Evolutionary conservation across 2,113 vertebrate genomes (phyloP).

Genomic region (Dipodomys stephensi): DNA sequence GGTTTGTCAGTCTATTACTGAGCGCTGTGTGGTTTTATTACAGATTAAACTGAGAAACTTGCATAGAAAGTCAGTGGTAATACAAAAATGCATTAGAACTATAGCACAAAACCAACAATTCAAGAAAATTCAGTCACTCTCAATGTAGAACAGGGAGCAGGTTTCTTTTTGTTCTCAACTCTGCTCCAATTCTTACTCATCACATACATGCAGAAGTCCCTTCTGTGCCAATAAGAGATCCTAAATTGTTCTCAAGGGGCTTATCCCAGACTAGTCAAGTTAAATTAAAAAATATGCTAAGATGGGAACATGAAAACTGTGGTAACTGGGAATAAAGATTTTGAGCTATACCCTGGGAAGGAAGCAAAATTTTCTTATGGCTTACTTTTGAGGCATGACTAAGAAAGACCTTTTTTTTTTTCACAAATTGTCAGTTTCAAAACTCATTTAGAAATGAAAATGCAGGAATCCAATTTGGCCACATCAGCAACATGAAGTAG

Average conservation of each 20-base stretch:
- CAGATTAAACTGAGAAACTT: conserved; percentile 19
- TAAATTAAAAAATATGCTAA: background rate
- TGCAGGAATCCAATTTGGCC: background rate
- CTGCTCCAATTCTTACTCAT: too few species aligned
- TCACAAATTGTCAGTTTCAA: background rate
- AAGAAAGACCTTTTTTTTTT: background rate
- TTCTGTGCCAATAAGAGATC: background rate
- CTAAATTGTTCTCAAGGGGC: background rate
- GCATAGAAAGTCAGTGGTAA: background rate
- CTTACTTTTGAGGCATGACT: background rate
- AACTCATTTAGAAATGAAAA: conserved; percentile 28
- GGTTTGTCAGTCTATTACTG: background rate
- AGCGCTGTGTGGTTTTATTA: conserved; percentile 2
- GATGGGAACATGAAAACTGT: background rate
- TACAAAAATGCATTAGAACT: background rate
- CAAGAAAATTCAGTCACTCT: background rate
- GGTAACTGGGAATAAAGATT: background rate
- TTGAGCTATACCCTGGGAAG: background rate
- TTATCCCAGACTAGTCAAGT: background rate
- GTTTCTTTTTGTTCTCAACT: background rate
- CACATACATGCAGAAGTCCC: background rate
- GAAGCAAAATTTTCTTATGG: background rate
- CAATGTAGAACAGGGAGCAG: background rate
- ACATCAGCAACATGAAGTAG: background rate
- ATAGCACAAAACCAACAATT: background rate